These are phyloP conservation scores for Aphelinus certus DNA, from an alignment of 1,140 invertebrate genomes.

Conservation along the genomic window DNA sequence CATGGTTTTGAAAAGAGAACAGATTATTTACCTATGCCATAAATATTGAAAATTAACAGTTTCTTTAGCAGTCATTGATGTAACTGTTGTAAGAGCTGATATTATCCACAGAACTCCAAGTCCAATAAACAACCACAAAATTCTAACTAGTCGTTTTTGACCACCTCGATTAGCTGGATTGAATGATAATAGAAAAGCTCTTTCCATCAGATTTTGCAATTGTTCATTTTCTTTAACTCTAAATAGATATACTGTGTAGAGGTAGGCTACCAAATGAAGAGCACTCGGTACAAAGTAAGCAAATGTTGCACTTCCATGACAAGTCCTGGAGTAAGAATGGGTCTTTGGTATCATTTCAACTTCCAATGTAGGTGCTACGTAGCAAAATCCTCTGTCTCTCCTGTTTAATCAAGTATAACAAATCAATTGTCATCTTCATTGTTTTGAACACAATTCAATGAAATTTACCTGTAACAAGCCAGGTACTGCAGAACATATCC, in stretches of 20 bases:
- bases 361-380: slow-evolving; percentile 66
- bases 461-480: slow-evolving; percentile 70
- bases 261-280: slow-evolving; percentile 79
- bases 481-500: slow-evolving; percentile 82
- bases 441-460: slow-evolving; percentile 10
- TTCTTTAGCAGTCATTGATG: slow-evolving; percentile 73
- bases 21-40: slow-evolving; percentile 56
- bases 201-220: slow-evolving; percentile 88
- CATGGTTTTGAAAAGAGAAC: background rate
- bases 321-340: slow-evolving; percentile 69
- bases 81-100: slow-evolving; percentile 72
- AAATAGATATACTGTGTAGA: slow-evolving; percentile 82
- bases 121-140: slow-evolving; percentile 77
- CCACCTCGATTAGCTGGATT: slow-evolving; percentile 72
- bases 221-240: slow-evolving; percentile 87
- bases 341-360: slow-evolving; percentile 49
- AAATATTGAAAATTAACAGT: slow-evolving; percentile 74
- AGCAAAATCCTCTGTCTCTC: slow-evolving; percentile 79
- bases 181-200: slow-evolving; percentile 78
- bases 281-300: slow-evolving; percentile 82
- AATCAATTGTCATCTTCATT: too few species aligned
- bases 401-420: slow-evolving; percentile 53
- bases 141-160: slow-evolving; percentile 74
- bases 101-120: slow-evolving; percentile 75
- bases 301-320: slow-evolving; percentile 76